These are phyloP conservation scores for Ibidorhyncha struthersii DNA, from an alignment of 2,113 vertebrate genomes.

Conservation along the genomic window DNA sequence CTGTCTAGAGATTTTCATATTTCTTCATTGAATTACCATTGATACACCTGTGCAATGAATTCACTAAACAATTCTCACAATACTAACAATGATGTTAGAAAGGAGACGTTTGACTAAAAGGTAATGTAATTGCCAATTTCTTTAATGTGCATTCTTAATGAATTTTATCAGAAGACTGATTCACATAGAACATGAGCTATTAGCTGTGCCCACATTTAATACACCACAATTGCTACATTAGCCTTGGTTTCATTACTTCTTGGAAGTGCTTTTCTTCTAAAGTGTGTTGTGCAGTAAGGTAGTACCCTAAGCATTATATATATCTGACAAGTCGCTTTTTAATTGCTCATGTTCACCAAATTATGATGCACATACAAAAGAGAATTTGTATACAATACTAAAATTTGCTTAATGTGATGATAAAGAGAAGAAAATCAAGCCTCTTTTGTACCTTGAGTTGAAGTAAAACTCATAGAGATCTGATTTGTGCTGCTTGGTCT, in stretches of 20 bases:
- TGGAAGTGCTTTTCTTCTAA: constrained; percentile 48
- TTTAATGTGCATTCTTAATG: constrained; percentile 75
- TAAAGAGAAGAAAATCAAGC: neutral
- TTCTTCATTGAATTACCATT: constrained; percentile 45
- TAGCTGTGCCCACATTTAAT: constrained; percentile 64
- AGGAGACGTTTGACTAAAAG: constrained; percentile 73
- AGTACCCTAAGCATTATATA: constrained; percentile 36
- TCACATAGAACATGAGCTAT: constrained; percentile 70
- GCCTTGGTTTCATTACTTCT: constrained; percentile 64
- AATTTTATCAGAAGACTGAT: constrained; percentile 75
- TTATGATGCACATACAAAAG: neutral
- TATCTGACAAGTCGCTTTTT: constrained; percentile 14
- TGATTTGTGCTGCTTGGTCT: neutral
- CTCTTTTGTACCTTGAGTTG: neutral
- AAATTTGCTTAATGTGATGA: neutral
- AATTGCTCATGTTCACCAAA: constrained; percentile 12
- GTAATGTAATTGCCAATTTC: constrained; percentile 66
- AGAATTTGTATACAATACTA: neutral
- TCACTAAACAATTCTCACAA: constrained; percentile 58
- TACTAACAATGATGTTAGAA: constrained; percentile 59
- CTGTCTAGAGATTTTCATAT: constrained; percentile 30
- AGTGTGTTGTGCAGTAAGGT: constrained; percentile 1
- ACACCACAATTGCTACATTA: constrained; percentile 54
- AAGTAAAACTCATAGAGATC: neutral
- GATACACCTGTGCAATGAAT: neutral